Evolutionary conservation across 2,113 vertebrate genomes (phyloP).

Genomic region (Macquaria australasica): DNA sequence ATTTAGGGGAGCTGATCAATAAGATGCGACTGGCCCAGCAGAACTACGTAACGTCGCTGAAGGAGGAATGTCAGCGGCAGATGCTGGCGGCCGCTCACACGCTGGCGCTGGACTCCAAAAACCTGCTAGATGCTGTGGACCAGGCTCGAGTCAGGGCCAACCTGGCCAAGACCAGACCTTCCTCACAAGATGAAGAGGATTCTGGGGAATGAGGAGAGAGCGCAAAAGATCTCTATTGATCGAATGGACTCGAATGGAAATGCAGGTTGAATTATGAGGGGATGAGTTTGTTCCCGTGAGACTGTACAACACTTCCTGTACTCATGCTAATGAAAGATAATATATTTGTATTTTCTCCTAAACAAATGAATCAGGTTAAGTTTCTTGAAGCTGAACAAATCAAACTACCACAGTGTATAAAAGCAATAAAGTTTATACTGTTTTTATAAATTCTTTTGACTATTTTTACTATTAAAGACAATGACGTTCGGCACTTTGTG

Average conservation of each 20-base stretch:
- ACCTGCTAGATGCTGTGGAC: constrained; percentile 95
- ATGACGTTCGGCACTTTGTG: background rate
- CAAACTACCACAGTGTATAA: background rate
- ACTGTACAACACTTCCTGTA: background rate
- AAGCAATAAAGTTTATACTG: background rate
- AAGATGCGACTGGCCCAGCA: constrained; percentile 98
- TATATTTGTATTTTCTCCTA: background rate
- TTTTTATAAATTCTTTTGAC: background rate
- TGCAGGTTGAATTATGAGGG: background rate
- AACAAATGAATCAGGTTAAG: background rate
- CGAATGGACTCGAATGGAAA: background rate
- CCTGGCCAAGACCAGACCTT: constrained; percentile 80
- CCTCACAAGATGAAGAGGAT: constrained; percentile 82
- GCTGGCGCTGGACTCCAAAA: constrained; percentile 95
- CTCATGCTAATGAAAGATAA: constrained; percentile 2
- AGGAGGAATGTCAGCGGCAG: constrained; percentile 92
- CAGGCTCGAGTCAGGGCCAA: constrained; percentile 91
- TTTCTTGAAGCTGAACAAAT: background rate
- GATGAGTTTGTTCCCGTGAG: background rate
- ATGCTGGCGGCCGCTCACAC: constrained; percentile 94
- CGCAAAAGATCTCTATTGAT: background rate
- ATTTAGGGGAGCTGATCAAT: constrained; percentile 91
- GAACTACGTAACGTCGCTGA: constrained; percentile 91
- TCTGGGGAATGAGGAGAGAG: background rate
- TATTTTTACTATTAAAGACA: constrained; percentile 14